Conservation (phyloP, 2,113 vertebrate genomes). For the Forbesichthys papilliferus region DNA sequence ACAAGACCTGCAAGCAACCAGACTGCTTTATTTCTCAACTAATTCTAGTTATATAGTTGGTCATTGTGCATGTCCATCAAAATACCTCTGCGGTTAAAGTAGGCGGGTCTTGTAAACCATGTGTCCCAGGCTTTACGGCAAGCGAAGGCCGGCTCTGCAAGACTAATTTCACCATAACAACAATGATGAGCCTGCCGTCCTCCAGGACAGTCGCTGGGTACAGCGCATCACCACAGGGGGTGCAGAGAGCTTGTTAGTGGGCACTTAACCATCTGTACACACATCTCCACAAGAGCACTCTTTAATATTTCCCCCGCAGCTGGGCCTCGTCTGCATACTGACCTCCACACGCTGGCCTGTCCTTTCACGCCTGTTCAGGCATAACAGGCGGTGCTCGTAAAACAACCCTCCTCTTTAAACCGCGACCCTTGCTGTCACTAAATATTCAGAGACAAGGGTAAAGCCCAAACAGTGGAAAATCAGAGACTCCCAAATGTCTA, state of each 20-base stretch:
- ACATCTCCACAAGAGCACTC: conserved; percentile 53
- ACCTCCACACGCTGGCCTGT: conserved; percentile 69
- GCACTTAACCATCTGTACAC: conserved; percentile 81
- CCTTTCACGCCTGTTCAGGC: conserved; percentile 65
- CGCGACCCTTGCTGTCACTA: conserved; percentile 49
- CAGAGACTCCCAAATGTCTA: conserved; percentile 59
- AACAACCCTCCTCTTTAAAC: conserved; percentile 59
- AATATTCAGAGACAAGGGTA: conserved; percentile 44
- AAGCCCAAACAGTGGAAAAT: conserved; percentile 44
- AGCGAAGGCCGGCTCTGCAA: not conserved
- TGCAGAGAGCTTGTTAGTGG: conserved; percentile 71
- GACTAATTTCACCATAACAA: not conserved
- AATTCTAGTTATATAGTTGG: no score
- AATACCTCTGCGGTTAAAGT: no score
- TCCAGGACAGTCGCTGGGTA: conserved; percentile 4
- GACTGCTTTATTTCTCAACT: no score
- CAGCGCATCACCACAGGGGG: conserved; percentile 59
- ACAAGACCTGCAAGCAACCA: no score
- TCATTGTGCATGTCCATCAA: no score
- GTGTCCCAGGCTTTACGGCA: no score
- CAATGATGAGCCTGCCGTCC: no score
- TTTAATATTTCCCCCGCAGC: conserved; percentile 56
- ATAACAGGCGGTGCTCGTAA: conserved; percentile 59
- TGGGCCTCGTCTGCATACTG: conserved; percentile 65
- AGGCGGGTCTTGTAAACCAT: no score